These are phyloP conservation scores for Rhinatrema bivittatum DNA, from an alignment of 2,797 vertebrate genomes.

Conservation along the genomic window DNA sequence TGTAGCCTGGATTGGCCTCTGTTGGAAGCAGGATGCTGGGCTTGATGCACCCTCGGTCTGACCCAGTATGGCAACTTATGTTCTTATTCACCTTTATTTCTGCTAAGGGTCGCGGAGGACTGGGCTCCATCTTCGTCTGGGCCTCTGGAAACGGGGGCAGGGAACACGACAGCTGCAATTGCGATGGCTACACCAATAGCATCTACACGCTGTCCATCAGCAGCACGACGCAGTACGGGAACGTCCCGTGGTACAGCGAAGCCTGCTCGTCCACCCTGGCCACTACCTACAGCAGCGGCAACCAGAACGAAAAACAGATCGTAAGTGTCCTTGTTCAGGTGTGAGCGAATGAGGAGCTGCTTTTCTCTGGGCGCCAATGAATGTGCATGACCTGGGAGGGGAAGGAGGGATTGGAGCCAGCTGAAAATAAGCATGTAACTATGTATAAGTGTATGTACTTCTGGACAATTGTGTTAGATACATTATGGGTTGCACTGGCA, in stretches of 20 bases:
- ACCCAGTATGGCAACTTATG: no score
- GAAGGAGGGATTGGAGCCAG: accelerated
- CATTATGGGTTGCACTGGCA: no score
- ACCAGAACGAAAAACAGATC: constrained; percentile 91
- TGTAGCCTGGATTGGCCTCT: no score
- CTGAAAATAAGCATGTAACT: background rate
- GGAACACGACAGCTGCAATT: constrained; percentile 95
- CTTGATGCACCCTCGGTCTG: no score
- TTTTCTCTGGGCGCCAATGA: constrained; percentile 82
- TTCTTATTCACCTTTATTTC: no score
- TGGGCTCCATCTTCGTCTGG: constrained; percentile 96
- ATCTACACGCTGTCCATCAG: constrained; percentile 97
- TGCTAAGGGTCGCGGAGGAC: constrained; percentile 82
- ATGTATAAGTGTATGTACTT: background rate
- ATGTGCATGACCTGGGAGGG: constrained; percentile 1
- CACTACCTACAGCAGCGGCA: constrained; percentile 93
- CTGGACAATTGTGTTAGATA: background rate
- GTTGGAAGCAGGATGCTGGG: no score
- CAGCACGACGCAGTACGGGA: constrained; percentile 88
- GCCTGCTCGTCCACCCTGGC: constrained; percentile 95
- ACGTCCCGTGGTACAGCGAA: constrained; percentile 96
- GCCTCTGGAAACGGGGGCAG: constrained; percentile 91
- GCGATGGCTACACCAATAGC: constrained; percentile 97
- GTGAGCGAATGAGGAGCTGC: accelerated
- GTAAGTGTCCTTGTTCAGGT: constrained; percentile 55